Evolutionary conservation across 2,113 vertebrate species (phyloP), one percentile per base, ranked within the genome.

Genomic region (Ceyx cyanopectus): DNA sequence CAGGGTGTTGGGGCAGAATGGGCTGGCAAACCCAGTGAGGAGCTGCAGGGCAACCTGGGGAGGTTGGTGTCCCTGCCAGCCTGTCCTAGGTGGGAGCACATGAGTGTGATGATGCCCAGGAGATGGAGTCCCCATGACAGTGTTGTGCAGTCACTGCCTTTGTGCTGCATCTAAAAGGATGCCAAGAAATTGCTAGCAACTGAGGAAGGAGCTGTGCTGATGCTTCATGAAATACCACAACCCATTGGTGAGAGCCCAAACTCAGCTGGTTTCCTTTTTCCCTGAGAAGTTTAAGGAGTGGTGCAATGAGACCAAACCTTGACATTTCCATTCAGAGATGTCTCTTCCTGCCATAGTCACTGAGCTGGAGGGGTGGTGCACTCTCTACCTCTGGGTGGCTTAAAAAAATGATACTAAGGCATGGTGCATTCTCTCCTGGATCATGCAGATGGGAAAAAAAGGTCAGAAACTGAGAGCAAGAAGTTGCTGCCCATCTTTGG

Each of bases 51-150:
- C 27, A 50, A 54, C 58, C 62, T 62, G 78, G 65, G 78, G 62
- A 56, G 34, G 34, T 9, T 2, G 2, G 5, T 34, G 10, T 46
- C 43, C 34, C 32, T 77, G 23, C 30, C 6, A 26, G n/a, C 13
- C 57, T 0, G 0, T 62, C 34, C 41, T 14, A 12, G 37, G 21
- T 61, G 24, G 30, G 30, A 72, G 11, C 21, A 12, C 30, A 22
- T 0, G 5, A 51, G 43, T 0, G 0, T 11, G 48, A 32, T 27
- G 48, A 32, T 41, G 45, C 58, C n/a, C 10, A 26, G 43, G 58
- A 63, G 58, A 37, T 43, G 0, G 0, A 22, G 26, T 27, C 30
- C 3, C 1, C 1, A 5, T 50, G 14, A 50, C 15, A 2, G 26
- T 27, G 20, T 54, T 63, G 26, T 54, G 54, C 17, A 43, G 43